These are phyloP conservation scores for Timema cristinae DNA, from an alignment of 2,888 invertebrate genomes.

Conservation along the genomic window DNA sequence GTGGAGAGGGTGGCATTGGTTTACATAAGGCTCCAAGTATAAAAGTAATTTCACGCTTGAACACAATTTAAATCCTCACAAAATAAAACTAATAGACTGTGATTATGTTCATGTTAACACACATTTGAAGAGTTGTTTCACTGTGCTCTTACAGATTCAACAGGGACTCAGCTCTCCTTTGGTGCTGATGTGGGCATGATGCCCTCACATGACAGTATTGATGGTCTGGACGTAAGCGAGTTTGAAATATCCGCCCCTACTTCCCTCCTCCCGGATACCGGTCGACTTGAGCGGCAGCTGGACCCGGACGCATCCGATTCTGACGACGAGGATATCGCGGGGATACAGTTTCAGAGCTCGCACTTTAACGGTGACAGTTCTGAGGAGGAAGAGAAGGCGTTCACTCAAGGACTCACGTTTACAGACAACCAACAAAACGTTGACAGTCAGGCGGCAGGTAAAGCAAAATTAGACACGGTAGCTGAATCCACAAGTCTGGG, in stretches of 20 bases:
- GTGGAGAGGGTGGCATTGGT: too few species aligned
- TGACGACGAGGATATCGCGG: conserved; percentile 42
- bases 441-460: not conserved
- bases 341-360: conserved; percentile 44
- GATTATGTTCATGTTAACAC: too few species aligned
- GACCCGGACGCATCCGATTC: conserved; percentile 24
- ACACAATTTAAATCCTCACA: too few species aligned
- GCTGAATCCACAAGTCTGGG: conserved; percentile 10
- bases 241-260: conserved; percentile 38
- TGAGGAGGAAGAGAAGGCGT: conserved; percentile 43
- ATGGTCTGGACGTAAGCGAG: conserved; percentile 43
- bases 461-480: not conserved
- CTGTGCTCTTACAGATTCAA: conserved; percentile 21
- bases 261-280: not conserved
- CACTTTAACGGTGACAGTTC: conserved; percentile 46
- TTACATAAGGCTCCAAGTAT: too few species aligned
- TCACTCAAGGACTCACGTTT: conserved; percentile 41
- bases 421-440: conserved; percentile 32
- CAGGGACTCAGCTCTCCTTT: conserved; percentile 26
- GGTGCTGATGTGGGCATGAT: conserved; percentile 33
- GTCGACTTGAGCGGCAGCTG: conserved; percentile 33
- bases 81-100: too few species aligned
- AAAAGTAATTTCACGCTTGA: too few species aligned
- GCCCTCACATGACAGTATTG: conserved; percentile 43
- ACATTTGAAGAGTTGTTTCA: not conserved